phyloP scores from a whole-genome alignment of 1,140 invertebrate genomes.

The Heliconius congener region DNA sequence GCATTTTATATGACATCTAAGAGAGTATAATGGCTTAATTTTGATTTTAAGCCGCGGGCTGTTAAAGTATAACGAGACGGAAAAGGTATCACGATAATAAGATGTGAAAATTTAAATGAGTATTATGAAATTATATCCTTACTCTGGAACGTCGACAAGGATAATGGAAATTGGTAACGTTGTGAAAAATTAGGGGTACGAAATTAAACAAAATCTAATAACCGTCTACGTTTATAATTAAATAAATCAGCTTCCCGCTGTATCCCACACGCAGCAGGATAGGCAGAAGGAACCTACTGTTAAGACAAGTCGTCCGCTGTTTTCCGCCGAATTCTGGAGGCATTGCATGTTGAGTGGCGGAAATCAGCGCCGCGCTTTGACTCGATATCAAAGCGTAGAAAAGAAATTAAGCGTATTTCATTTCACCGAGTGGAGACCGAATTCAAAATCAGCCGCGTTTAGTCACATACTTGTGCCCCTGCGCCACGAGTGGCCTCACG shows the following conservation, averaged over 20 bases:
- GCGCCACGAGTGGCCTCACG: too few species aligned
- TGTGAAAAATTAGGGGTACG: neutral
- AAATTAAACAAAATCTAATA: neutral
- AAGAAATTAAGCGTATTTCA: too few species aligned
- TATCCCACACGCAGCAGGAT: too few species aligned
- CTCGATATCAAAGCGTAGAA: too few species aligned
- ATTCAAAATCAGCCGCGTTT: too few species aligned
- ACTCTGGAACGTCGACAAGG: neutral
- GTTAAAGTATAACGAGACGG: constrained; percentile 3
- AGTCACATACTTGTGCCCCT: too few species aligned
- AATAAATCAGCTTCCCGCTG: neutral
- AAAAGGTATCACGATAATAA: constrained; percentile 1
- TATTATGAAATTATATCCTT: constrained; percentile 7
- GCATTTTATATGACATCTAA: neutral
- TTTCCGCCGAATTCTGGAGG: too few species aligned
- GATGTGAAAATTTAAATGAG: constrained; percentile 12
- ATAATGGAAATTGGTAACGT: constrained; percentile 9
- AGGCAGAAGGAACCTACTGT: too few species aligned
- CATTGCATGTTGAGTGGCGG: too few species aligned
- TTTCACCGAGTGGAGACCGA: too few species aligned
- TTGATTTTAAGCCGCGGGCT: constrained; percentile 1
- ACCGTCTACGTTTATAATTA: constrained; percentile 1
- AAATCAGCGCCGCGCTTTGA: too few species aligned
- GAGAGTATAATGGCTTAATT: neutral
- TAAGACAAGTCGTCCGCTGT: too few species aligned